Base-by-base conservation (phyloP, 2,113 vertebrate genomes). In the Calyptommatus sinebrachiatus region DNA sequence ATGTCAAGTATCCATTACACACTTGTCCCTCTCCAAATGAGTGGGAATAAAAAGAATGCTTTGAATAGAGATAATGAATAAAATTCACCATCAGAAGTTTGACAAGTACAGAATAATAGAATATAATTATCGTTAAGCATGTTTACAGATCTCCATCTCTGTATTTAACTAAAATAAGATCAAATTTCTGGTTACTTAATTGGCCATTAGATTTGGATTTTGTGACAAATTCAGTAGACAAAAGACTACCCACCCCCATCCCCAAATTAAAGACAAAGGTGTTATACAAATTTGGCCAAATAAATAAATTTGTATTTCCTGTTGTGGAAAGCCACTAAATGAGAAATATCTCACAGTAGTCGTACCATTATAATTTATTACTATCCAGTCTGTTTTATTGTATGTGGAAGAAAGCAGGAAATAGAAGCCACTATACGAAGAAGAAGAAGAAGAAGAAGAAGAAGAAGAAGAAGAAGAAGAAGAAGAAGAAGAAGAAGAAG, bases 61-160 rank as follows among this genome's bases (percentile, higher is more conserved):
- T 71, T 62, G 16, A 78, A 76, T 16, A 46, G 41, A 41, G 70
- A 45, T 61, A 71, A 78, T 71, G 77, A 78, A 29, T 45, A 71
- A 12, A 21, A 4, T 46, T 71, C 60, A 31, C 61, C 53, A 71
- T 61, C 8, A n/a, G 29, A 45, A 45, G 29, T 71, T 57, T n/a
- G 57, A 78, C 16, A 71, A 71, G 24, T 71, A 41, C 45, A 78
- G 16, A 14, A 71, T 78, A 71, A 78, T 71, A 71, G 31, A 31
- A 31, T 22, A 16, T 71, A 78, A 78, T 78, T 53, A 78, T 53
- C 31, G 69, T 69, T 69, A 62, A 20, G 29, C 7, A n/a, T 12
- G 35, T 46, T 45, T 41, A 12, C 24, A 26, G 35, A 61, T 71
- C 53, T 29, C 67, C 26, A 22, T 24, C 7, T 78, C 26, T 28